phyloP scores from a whole-genome alignment of 2,113 vertebrate genomes.

The Aldabrachelys gigantea region DNA sequence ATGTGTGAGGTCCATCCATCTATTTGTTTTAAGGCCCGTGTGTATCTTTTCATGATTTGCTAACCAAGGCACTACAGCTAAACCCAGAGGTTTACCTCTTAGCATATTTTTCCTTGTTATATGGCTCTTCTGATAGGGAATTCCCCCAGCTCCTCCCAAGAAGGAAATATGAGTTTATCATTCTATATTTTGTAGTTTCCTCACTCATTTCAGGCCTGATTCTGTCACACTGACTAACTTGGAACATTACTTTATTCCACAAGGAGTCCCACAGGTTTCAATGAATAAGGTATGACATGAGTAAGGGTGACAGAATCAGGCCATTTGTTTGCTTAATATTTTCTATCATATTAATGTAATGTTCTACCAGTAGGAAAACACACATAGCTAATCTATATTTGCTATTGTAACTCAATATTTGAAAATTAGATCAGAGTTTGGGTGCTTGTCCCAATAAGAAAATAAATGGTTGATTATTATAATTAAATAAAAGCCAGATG shows the following conservation, averaged over 20 bases:
- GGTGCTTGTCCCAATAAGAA: conserved; percentile 45
- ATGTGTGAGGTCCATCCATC: conserved; percentile 32
- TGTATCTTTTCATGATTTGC: background rate
- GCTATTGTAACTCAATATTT: conserved; percentile 24
- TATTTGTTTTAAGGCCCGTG: conserved; percentile 30
- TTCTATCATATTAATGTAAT: background rate
- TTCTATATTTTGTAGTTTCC: conserved; percentile 8
- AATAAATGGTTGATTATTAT: conserved; percentile 43
- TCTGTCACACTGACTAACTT: background rate
- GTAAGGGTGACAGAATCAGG: background rate
- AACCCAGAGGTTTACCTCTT: conserved; percentile 26
- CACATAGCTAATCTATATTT: conserved; percentile 6
- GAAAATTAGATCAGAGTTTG: conserved; percentile 54
- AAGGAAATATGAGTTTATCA: conserved; percentile 18
- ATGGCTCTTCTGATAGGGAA: background rate
- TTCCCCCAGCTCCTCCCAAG: background rate
- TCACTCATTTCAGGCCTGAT: conserved; percentile 1
- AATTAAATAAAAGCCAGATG: conserved; percentile 49
- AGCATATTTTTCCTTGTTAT: background rate
- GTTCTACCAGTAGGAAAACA: conserved; percentile 9
- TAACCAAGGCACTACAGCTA: background rate
- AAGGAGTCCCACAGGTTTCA: conserved; percentile 1
- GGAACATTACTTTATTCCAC: conserved; percentile 28
- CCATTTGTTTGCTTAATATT: conserved; percentile 7
- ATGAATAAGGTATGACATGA: conserved; percentile 3